Conservation (phyloP, 2,888 invertebrate genomes). For the Tipula confusa region DNA sequence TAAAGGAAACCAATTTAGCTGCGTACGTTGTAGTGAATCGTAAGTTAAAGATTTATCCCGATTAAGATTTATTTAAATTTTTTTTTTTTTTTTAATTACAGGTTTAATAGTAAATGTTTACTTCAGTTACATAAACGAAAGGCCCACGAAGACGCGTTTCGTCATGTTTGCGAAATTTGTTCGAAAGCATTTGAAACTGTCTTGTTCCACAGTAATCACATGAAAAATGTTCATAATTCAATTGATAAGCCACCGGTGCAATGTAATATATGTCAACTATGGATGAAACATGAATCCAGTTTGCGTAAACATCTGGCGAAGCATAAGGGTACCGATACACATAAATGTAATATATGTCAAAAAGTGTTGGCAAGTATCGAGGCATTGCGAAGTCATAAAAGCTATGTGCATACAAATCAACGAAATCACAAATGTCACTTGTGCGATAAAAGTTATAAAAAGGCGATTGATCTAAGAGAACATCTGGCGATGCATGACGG, state of each 20-base stretch:
- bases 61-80: background rate
- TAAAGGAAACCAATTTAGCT: constrained; percentile 39
- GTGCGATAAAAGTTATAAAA: constrained; percentile 47
- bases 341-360: constrained; percentile 45
- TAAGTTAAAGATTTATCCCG: background rate
- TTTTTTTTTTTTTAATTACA: too few species aligned
- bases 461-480: constrained; percentile 39
- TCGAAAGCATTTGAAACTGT: constrained; percentile 47
- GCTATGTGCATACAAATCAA: constrained; percentile 45
- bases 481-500: constrained; percentile 50
- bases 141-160: background rate
- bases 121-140: constrained; percentile 43
- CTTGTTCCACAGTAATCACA: constrained; percentile 44
- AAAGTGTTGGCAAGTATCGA: constrained; percentile 39
- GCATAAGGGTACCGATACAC: constrained; percentile 42
- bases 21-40: constrained; percentile 44
- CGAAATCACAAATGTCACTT: constrained; percentile 44
- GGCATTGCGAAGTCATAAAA: constrained; percentile 45
- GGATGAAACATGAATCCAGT: constrained; percentile 46
- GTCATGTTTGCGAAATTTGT: constrained; percentile 41
- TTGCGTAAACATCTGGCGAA: constrained; percentile 46
- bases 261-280: constrained; percentile 46
- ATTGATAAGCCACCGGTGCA: constrained; percentile 44
- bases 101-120: constrained; percentile 43
- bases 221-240: constrained; percentile 42